Conservation (phyloP, 2,113 vertebrate species). For the Cryptotis parvus region DNA sequence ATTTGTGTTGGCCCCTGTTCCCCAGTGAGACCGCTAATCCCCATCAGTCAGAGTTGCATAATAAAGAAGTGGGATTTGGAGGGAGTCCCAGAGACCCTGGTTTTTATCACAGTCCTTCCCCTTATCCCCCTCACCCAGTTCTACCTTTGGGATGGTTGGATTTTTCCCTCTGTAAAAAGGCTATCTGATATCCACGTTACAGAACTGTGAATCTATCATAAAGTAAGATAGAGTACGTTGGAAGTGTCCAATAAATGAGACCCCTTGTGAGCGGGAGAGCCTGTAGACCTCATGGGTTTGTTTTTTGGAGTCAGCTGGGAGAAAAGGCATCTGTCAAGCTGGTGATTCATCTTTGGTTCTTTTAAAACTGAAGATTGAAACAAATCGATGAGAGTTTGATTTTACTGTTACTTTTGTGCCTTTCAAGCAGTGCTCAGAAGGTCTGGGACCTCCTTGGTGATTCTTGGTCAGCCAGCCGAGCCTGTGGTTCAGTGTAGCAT, state of each 20-base stretch:
- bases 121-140: background rate
- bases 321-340: background rate
- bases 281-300: background rate
- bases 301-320: background rate
- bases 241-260: background rate
- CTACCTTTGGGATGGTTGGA: background rate
- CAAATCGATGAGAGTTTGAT: background rate
- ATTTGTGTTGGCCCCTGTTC: background rate
- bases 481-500: no score
- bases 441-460: no score
- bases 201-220: background rate
- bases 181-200: background rate
- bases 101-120: background rate
- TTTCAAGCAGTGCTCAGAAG: no score
- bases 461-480: no score
- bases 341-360: background rate
- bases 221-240: background rate
- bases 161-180: background rate
- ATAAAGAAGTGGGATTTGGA: background rate
- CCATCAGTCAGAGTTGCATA: background rate
- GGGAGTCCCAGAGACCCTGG: background rate
- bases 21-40: background rate
- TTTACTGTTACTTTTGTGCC: background rate
- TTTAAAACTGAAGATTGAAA: no score
- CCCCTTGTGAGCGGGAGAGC: background rate